Evolutionary conservation across 2,888 invertebrate genomes (phyloP), one percentile per base, ranked within the genome.

Genomic region (Tyria jacobaeae): DNA sequence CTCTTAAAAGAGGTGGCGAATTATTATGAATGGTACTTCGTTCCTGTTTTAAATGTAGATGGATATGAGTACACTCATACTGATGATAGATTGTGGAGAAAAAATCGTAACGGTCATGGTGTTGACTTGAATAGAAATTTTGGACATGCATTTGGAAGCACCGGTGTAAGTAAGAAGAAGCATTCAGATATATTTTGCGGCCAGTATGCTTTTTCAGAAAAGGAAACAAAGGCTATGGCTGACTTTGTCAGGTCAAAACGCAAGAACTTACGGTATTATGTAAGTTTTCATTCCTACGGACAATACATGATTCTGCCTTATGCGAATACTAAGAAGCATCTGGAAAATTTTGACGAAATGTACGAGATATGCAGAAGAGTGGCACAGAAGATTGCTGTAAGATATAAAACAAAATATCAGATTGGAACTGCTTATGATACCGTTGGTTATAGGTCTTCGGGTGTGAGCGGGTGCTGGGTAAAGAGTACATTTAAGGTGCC

Each of bases 391-490:
- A 82, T 90, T 0, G 62, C 54, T 1, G 37, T 35, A 10, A 79
- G 57, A 63, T 81, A 77, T 54, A 77, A 73, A 0, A 90, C 87
- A 0, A 41, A 63, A 6, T 92, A 89, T 64, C 25, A 39, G 2
- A 57, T 81, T 4, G 92, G 92, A 2, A 90, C 88, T 1, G 88
- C 90, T 1, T 88, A 73, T 47, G 89, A 91, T 21, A 91, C 90
- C 17, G 88, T 92, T 3, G 91, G 92, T 0, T 92, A 91, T 41
- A 24, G 55, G 1, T 95, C 96, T 0, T 95, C 95, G 9, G 97
- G 97, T 1, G 94, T 95, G 9, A 96, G 96, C 60, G 88, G 95
- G 62, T 97, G 97, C 81, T 98, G 97, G 96, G 96, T 96, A 0
- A 96, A 97, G 77, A 96, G 94, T 0, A 87, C 80, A 0, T 94